These are phyloP conservation scores for Scolopax bukidnonensis DNA, from an alignment of 2,797 vertebrate genomes.

Conservation along the genomic window DNA sequence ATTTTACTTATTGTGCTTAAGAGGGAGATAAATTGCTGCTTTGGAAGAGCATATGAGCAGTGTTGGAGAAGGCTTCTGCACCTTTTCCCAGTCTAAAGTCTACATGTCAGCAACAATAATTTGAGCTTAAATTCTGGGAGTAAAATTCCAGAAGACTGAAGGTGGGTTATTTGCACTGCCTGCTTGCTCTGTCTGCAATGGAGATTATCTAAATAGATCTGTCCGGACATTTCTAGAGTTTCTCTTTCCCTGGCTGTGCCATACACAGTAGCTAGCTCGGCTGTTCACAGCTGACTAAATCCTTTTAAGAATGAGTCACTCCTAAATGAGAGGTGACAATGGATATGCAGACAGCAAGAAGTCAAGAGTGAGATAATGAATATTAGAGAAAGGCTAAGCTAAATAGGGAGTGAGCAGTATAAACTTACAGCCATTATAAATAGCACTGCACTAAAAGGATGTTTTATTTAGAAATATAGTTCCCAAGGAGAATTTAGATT, in stretches of 20 bases:
- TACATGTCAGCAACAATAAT: not conserved
- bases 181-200: not conserved
- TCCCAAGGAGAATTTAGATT: not conserved
- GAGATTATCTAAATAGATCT: constrained; percentile 12
- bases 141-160: not conserved
- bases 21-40: not conserved
- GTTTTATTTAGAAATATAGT: constrained; percentile 40
- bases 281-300: constrained; percentile 66
- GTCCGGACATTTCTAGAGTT: constrained; percentile 38
- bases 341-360: constrained; percentile 36
- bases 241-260: not conserved
- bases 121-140: not conserved
- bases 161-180: not conserved
- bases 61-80: not conserved
- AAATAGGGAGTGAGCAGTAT: not conserved
- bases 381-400: constrained; percentile 45
- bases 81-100: not conserved
- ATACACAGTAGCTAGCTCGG: not conserved
- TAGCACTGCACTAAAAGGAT: constrained; percentile 13
- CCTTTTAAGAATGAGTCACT: constrained; percentile 57
- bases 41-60: not conserved
- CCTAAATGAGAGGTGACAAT: constrained; percentile 57
- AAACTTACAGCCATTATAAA: constrained; percentile 33
- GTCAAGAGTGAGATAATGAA: constrained; percentile 40
- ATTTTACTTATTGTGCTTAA: not conserved